Evolutionary conservation across 2,888 invertebrate genomes (phyloP).

Genomic region (Scrobipalpa costella): DNA sequence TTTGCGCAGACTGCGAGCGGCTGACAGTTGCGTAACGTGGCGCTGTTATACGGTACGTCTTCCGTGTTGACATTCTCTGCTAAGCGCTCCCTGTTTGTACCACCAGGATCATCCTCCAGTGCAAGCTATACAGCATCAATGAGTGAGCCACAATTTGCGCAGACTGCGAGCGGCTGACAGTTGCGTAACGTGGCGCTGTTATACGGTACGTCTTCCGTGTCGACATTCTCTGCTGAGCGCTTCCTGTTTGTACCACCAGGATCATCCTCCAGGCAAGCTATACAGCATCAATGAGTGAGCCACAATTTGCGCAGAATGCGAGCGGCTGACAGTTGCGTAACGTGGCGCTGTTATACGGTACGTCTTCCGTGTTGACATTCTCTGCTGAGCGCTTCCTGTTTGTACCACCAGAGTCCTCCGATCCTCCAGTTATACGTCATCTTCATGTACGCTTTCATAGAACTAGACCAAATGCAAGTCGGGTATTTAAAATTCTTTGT

Average conservation of each 20-base stretch:
- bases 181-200: constrained; percentile 62
- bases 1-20: constrained; percentile 45
- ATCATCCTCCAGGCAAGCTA: neutral
- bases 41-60: constrained; percentile 46
- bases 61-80: constrained; percentile 18
- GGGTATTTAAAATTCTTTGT: too few species aligned
- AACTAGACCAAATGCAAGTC: too few species aligned
- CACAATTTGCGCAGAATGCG: neutral
- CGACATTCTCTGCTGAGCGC: constrained; percentile 7
- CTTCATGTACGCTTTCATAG: too few species aligned
- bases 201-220: constrained; percentile 39
- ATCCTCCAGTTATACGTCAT: too few species aligned
- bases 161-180: constrained; percentile 56
- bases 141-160: neutral
- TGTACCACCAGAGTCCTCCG: neutral
- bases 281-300: neutral
- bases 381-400: neutral
- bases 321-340: neutral
- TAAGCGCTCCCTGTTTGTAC: neutral
- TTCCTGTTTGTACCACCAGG: neutral
- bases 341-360: neutral
- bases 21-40: constrained; percentile 65
- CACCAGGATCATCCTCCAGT: neutral
- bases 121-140: neutral
- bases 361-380: constrained; percentile 12